phyloP scores from a whole-genome alignment of 1,140 invertebrate species.

The Cepaea nemoralis region DNA sequence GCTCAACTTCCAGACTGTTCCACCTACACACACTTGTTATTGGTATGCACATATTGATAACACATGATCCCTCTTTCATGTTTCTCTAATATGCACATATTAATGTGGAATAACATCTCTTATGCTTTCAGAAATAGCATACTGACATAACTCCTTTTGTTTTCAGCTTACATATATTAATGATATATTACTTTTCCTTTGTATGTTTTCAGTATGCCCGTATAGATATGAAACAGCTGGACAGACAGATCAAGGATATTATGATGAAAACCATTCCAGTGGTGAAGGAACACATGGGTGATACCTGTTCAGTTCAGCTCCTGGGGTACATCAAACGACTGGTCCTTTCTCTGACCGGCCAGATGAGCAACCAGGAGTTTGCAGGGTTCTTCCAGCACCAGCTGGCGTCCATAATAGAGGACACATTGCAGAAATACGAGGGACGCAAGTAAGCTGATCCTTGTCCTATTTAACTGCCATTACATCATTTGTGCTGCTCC shows the following conservation, averaged over 20 bases:
- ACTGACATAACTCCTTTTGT: too few relatives aligned
- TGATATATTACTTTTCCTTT: too few relatives aligned
- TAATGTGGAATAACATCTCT: too few relatives aligned
- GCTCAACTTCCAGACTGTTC: too few relatives aligned
- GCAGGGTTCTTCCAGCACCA: slow-evolving; percentile 68
- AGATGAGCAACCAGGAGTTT: slow-evolving; percentile 64
- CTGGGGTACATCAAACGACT: slow-evolving; percentile 68
- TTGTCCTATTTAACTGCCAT: too few relatives aligned
- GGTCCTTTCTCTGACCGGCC: slow-evolving; percentile 65
- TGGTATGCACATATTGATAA: too few relatives aligned
- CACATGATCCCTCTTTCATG: too few relatives aligned
- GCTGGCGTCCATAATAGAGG: slow-evolving; percentile 65
- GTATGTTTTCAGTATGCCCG: slow-evolving; percentile 60
- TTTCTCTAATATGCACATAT: too few relatives aligned
- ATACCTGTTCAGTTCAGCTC: slow-evolving; percentile 68
- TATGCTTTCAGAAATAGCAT: too few relatives aligned
- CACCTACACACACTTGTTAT: too few relatives aligned
- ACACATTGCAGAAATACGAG: slow-evolving; percentile 69
- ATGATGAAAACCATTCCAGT: slow-evolving; percentile 71
- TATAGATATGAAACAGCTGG: slow-evolving; percentile 68
- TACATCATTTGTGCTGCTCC: too few relatives aligned
- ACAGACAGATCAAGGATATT: slow-evolving; percentile 69
- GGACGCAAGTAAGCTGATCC: slow-evolving; percentile 63
- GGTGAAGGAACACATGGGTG: slow-evolving; percentile 70
- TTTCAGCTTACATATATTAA: too few relatives aligned